Conservation (phyloP, 2,888 invertebrate genomes). For the Melangyna quadrimaculata region DNA sequence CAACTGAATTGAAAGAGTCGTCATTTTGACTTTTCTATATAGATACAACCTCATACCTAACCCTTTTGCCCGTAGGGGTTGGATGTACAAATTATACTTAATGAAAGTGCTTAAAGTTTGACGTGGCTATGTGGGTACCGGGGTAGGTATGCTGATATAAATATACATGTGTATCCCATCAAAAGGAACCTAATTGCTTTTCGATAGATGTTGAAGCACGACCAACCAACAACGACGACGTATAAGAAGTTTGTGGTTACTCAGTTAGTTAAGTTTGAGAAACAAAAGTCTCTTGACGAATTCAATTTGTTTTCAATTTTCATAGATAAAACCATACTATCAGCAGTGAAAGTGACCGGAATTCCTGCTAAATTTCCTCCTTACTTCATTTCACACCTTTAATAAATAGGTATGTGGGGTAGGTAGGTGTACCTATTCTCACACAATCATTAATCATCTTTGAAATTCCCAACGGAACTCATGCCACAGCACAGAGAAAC, state of each 20-base stretch:
- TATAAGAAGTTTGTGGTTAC: conserved; percentile 11
- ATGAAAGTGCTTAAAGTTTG: conserved; percentile 60
- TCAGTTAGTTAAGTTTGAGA: background rate
- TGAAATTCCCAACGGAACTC: background rate
- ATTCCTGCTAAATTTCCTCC: background rate
- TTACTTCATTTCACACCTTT: background rate
- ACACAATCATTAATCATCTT: conserved; percentile 51
- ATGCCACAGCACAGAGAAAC: conserved; percentile 8
- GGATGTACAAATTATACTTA: conserved; percentile 52
- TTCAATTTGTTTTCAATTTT: conserved; percentile 5
- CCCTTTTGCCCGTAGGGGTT: background rate
- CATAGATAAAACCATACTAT: background rate
- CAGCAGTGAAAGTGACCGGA: conserved; percentile 19
- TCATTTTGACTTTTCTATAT: conserved; percentile 4
- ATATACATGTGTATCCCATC: background rate
- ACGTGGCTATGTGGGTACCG: conserved; percentile 14
- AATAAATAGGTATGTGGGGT: too few species aligned
- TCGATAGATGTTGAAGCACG: conserved; percentile 11
- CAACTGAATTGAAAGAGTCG: background rate
- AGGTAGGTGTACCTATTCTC: too few species aligned
- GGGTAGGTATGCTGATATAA: background rate
- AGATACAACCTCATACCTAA: background rate
- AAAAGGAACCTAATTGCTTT: conserved; percentile 26
- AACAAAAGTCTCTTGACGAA: background rate
- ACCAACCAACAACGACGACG: background rate